These are phyloP conservation scores for Canis aureus DNA, from an alignment of 2,113 vertebrate genomes.

Conservation along the genomic window DNA sequence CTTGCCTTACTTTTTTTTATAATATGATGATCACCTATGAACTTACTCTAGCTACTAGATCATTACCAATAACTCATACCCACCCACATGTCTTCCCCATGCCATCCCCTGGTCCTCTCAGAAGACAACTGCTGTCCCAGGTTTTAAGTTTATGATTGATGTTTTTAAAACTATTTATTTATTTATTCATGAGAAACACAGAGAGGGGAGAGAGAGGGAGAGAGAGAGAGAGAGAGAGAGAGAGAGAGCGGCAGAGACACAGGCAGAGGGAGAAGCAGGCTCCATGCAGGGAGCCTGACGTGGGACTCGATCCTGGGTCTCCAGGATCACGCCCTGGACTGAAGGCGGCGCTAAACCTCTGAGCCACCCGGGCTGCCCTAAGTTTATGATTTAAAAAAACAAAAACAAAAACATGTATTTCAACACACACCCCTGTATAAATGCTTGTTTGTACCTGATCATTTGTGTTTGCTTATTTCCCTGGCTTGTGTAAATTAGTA, in stretches of 20 bases:
- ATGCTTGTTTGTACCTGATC: background rate
- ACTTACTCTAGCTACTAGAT: background rate
- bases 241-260: too few relatives aligned
- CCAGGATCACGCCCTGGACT: too few relatives aligned
- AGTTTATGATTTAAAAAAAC: background rate
- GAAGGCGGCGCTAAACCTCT: too few relatives aligned
- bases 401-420: background rate
- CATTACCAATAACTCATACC: background rate
- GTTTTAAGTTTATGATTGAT: background rate
- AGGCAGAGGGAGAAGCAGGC: too few relatives aligned
- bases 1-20: background rate
- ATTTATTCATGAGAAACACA: too few relatives aligned
- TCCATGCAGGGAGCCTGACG: too few relatives aligned
- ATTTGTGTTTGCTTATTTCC: slow-evolving; percentile 35
- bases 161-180: too few relatives aligned
- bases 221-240: too few relatives aligned
- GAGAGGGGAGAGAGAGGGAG: too few relatives aligned
- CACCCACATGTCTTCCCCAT: background rate
- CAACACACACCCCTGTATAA: background rate
- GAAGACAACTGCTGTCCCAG: background rate
- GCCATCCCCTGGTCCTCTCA: background rate
- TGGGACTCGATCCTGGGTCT: too few relatives aligned
- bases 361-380: too few relatives aligned
- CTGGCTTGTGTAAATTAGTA: background rate
- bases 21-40: slow-evolving; percentile 19